These are phyloP conservation scores for Poliocrania exsul DNA, from an alignment of 2,797 vertebrate genomes.

Conservation along the genomic window DNA sequence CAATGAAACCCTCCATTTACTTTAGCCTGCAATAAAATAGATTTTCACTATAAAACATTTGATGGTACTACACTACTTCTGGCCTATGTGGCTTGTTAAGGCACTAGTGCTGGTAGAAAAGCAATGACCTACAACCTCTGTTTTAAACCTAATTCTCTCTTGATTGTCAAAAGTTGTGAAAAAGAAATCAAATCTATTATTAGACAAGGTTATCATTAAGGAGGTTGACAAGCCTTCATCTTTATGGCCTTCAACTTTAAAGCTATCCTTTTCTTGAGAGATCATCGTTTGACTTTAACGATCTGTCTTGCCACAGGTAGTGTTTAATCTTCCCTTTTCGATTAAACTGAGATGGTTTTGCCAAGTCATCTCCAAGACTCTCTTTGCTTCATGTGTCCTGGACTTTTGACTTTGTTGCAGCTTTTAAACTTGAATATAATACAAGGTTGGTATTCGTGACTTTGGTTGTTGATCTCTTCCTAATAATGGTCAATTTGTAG, in stretches of 20 bases:
- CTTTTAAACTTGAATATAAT: background rate
- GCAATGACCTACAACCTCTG: constrained; percentile 37
- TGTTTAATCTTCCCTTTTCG: constrained; percentile 55
- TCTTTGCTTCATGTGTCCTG: background rate
- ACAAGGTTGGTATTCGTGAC: background rate
- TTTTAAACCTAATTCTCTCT: constrained; percentile 50
- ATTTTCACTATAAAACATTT: constrained; percentile 53
- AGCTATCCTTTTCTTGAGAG: constrained; percentile 36
- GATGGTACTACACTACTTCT: constrained; percentile 1
- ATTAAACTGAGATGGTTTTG: constrained; percentile 44
- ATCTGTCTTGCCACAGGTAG: background rate
- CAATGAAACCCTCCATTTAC: constrained; percentile 45
- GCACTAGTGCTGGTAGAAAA: background rate
- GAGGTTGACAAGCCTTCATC: constrained; percentile 30
- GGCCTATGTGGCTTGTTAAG: constrained; percentile 18
- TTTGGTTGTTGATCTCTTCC: background rate
- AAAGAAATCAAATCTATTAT: constrained; percentile 59
- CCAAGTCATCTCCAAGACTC: constrained; percentile 12
- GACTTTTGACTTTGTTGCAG: background rate
- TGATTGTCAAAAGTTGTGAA: constrained; percentile 54
- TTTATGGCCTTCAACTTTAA: constrained; percentile 61
- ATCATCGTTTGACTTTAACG: constrained; percentile 29
- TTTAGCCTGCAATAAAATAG: constrained; percentile 47
- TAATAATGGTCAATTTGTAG: background rate
- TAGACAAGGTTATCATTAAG: constrained; percentile 53